phyloP scores from a whole-genome alignment of 2,888 invertebrate species.

The Harmothoe impar region DNA sequence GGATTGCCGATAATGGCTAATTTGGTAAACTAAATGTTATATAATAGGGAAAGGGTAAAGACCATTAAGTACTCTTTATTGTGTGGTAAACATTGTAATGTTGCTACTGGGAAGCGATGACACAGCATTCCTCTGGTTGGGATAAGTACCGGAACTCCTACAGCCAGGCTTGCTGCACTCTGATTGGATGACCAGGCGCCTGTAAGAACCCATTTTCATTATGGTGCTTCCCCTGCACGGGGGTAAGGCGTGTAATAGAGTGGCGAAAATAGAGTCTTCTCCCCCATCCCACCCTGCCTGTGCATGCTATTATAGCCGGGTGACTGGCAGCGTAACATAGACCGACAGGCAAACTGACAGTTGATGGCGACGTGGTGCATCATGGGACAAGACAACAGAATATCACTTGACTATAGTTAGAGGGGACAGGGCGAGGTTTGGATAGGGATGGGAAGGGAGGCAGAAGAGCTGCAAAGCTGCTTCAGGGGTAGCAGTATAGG shows the following conservation, averaged over 20 bases:
- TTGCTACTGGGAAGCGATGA: background rate
- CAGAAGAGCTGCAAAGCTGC: background rate
- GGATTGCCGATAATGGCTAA: too few relatives aligned
- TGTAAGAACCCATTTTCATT: background rate
- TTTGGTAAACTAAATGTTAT: too few relatives aligned
- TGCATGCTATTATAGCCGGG: too few relatives aligned
- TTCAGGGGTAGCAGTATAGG: background rate
- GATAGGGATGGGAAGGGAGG: background rate
- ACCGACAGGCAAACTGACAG: too few relatives aligned
- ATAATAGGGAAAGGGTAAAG: too few relatives aligned
- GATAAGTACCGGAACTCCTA: background rate
- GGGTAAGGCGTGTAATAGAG: background rate
- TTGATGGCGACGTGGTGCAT: too few relatives aligned
- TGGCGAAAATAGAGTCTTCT: conserved; percentile 23
- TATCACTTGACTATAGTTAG: background rate
- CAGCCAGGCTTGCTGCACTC: background rate
- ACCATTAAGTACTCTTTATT: too few relatives aligned
- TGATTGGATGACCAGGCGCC: background rate
- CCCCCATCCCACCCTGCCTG: too few relatives aligned
- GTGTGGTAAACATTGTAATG: too few relatives aligned
- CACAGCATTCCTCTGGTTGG: background rate
- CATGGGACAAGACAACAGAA: background rate
- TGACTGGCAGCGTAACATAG: too few relatives aligned
- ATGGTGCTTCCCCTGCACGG: background rate
- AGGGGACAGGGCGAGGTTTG: too few relatives aligned